Percentiles rank a stretch among this genome's conserved stretches.
phyloP scores from a whole-genome alignment of 1,140 invertebrate species.

The Agrypnia vestita region DNA sequence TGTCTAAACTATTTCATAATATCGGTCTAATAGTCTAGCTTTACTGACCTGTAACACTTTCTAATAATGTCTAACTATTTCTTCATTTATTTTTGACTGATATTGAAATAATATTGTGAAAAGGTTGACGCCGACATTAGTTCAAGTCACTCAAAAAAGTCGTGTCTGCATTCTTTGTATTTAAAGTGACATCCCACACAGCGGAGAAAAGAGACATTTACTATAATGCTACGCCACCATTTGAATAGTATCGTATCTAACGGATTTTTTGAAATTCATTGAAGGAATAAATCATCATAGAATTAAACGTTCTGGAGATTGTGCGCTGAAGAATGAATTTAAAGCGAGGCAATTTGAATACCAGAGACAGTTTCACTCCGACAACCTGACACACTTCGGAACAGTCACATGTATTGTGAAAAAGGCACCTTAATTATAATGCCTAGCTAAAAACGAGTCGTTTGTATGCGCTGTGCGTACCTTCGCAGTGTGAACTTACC shows the following conservation, averaged over 20 bases:
- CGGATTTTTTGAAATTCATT: constrained; percentile 20
- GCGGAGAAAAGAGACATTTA: too few species aligned
- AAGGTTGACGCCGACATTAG: too few species aligned
- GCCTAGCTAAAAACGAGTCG: background rate
- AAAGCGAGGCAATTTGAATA: constrained; percentile 22
- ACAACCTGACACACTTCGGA: constrained; percentile 11
- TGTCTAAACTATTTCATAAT: too few species aligned
- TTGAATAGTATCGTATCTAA: background rate
- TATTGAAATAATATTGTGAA: too few species aligned
- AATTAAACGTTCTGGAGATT: background rate
- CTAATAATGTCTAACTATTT: too few species aligned
- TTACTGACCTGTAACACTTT: too few species aligned
- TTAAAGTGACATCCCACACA: too few species aligned
- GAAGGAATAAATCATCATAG: constrained; percentile 16
- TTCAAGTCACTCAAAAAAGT: too few species aligned
- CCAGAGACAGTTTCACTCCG: constrained; percentile 28
- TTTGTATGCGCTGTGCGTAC: constrained; percentile 3
- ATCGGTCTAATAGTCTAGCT: too few species aligned
- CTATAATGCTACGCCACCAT: too few species aligned
- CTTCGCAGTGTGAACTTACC: background rate
- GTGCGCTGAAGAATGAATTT: background rate
- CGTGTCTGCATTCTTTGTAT: too few species aligned
- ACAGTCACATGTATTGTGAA: constrained; percentile 15
- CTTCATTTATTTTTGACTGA: too few species aligned
- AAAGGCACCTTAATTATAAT: constrained; percentile 26